These are phyloP conservation scores for Esox masquinongy DNA, from an alignment of 2,797 vertebrate species.

Conservation along the genomic window DNA sequence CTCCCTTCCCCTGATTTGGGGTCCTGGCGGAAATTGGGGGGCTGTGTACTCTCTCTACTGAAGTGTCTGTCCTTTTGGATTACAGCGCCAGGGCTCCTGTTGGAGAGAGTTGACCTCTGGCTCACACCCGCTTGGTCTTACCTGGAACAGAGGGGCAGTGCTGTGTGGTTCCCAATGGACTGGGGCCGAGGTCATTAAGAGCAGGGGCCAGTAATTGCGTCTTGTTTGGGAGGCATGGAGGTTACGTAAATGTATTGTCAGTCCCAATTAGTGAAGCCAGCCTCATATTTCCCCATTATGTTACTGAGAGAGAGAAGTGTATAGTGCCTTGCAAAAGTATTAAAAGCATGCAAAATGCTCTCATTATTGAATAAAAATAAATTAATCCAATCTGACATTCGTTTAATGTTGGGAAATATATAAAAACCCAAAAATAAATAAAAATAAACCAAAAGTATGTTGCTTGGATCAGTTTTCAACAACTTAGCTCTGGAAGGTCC, in stretches of 20 bases:
- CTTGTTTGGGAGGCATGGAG: constrained; percentile 75
- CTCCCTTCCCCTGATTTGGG: constrained; percentile 40
- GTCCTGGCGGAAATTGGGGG: constrained; percentile 69
- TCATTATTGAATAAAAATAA: no score
- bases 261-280: constrained; percentile 70
- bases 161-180: constrained; percentile 46
- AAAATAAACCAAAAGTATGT: no score
- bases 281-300: constrained; percentile 32
- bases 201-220: constrained; percentile 75
- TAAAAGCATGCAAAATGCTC: no score
- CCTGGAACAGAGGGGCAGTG: constrained; percentile 54
- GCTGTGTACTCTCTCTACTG: constrained; percentile 65
- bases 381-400: no score
- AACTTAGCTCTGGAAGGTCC: no score
- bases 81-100: constrained; percentile 62
- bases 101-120: constrained; percentile 69
- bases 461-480: no score
- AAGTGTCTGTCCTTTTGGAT: constrained; percentile 78
- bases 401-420: no score
- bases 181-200: constrained; percentile 65
- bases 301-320: constrained; percentile 21
- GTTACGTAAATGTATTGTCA: constrained; percentile 84
- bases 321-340: no score
- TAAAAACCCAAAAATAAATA: no score
- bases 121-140: constrained; percentile 35